A percentile compares a stretch with the other conserved stretches of the same genome.
Evolutionary conservation across 2,888 invertebrate genomes (phyloP).

Genomic region (Deroplatys truncata): DNA sequence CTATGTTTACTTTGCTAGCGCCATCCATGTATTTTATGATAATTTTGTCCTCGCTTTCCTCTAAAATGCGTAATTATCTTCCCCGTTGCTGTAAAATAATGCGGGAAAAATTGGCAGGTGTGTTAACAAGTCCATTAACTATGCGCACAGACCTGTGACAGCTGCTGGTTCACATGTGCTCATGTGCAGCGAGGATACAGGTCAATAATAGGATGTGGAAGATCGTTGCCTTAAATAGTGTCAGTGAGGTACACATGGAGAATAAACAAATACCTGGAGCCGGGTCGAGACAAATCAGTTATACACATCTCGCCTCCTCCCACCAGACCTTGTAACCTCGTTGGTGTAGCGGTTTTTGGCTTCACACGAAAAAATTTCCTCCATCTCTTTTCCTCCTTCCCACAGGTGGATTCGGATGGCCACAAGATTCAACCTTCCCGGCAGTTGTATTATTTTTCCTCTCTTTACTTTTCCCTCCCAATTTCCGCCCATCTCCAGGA

Average conservation of each 20-base stretch:
- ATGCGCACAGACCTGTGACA: background rate
- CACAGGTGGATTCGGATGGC: background rate
- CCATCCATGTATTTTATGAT: background rate
- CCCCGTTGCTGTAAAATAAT: background rate
- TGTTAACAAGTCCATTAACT: background rate
- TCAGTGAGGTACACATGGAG: background rate
- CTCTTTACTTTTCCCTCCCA: background rate
- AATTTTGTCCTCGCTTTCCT: background rate
- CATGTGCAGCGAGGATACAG: background rate
- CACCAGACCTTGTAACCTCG: background rate
- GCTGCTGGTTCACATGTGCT: background rate
- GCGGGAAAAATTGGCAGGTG: background rate
- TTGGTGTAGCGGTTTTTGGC: background rate
- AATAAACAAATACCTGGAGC: background rate
- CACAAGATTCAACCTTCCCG: background rate
- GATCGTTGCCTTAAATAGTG: slow-evolving; percentile 7
- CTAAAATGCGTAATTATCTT: background rate
- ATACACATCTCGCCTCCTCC: background rate
- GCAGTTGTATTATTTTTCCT: background rate
- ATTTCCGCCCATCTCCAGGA: background rate
- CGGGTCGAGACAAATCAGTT: background rate
- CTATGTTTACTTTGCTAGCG: background rate
- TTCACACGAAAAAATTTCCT: background rate
- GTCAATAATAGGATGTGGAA: slow-evolving; percentile 7
- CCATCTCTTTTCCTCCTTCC: background rate